phyloP scores from a whole-genome alignment of 2,888 invertebrate genomes.

The Phymatocera aterrima region DNA sequence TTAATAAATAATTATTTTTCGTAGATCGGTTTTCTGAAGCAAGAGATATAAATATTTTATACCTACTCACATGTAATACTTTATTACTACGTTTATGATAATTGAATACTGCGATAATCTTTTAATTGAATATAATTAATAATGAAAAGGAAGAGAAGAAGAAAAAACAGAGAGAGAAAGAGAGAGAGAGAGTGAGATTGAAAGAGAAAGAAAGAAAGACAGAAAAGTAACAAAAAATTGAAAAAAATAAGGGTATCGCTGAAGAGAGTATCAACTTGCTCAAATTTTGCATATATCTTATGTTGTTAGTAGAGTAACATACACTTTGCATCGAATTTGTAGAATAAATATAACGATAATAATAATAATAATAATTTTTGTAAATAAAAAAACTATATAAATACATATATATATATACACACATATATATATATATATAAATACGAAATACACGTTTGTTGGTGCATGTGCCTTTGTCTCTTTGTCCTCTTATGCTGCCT shows the following conservation, averaged over 20 bases:
- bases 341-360: constrained; percentile 45
- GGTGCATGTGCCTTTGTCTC: constrained; percentile 69
- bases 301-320: constrained; percentile 31
- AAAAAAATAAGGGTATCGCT: neutral
- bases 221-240: constrained; percentile 47
- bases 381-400: neutral
- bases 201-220: constrained; percentile 40
- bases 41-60: constrained; percentile 12
- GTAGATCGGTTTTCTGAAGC: neutral
- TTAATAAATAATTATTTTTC: neutral
- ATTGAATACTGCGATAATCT: neutral
- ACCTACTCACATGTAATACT: neutral
- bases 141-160: neutral
- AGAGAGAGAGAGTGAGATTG: constrained; percentile 40
- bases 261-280: constrained; percentile 47
- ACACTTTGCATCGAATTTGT: constrained; percentile 58
- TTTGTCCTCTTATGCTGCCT: constrained; percentile 57
- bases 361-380: neutral
- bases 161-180: neutral
- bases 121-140: neutral
- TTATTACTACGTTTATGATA: too few relatives aligned
- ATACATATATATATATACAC: neutral
- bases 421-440: constrained; percentile 47
- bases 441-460: constrained; percentile 56
- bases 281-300: constrained; percentile 45